Evolutionary conservation across 2,797 vertebrate species (phyloP), one percentile per base, ranked within the genome.

Genomic region (Parotocinclus haroldoi): DNA sequence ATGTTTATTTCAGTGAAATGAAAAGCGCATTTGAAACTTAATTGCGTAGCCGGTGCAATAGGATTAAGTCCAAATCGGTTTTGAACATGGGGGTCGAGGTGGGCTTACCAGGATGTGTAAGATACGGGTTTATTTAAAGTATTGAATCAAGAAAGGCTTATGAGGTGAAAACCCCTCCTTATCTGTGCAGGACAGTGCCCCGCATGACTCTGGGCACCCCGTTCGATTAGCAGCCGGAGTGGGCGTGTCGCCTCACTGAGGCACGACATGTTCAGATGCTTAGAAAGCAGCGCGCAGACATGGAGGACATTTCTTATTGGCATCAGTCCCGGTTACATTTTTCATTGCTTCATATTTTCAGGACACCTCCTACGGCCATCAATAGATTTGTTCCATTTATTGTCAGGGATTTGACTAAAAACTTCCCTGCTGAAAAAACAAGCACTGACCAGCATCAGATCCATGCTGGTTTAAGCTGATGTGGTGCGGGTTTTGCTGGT

Each of bases 191-290:
- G 71, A 70, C 46, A 72, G 75, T 68, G 68, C 12, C 72, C n/a
- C 40, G 7, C 75, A 42, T 77, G 27, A 36, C 68, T 65, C 68
- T 74, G 40, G 61, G 52, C 64, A 75, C 79, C 73, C 75, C 57
- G 39, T 71, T 5, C 83, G 84, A 83, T 86, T 86, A 88, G 78
- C 69, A 63, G 71, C 60, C 50, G 61, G 60, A 60, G 51, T 75
- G 63, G 70, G 74, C 71, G 69, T 38, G 51, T 10, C 83, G 73
- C 72, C 59, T 84, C 84, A 86, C 82, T 69, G 74, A 10, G 45
- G 73, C 69, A 80, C 80, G 76, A 79, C 77, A 79, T 67, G 75
- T 76, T 84, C 77, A 79, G 71, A 58, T 80, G 76, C 78, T 64
- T 55, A 83, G 81, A 85, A 84, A 80, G 77, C 10, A n/a, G 9